Percentiles rank a stretch among this genome's conserved stretches.
Evolutionary conservation across 2,797 vertebrate species (phyloP).

Genomic region (Carcharodon carcharias): DNA sequence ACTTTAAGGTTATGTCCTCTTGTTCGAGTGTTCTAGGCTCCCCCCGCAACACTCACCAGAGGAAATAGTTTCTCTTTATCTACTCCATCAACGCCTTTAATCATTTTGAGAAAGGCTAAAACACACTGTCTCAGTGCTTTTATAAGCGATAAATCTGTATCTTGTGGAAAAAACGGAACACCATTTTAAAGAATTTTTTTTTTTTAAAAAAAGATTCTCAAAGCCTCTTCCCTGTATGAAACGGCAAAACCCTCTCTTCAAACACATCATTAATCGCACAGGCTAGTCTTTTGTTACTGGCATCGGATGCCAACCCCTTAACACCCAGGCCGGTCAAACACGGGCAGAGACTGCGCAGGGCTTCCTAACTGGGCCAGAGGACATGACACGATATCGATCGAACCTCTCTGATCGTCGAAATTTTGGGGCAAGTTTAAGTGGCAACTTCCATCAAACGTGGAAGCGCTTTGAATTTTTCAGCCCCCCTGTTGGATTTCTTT

Average conservation of each 20-base stretch:
- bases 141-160: neutral
- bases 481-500: neutral
- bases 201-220: neutral
- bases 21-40: neutral
- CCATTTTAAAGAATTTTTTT: neutral
- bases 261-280: neutral
- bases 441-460: neutral
- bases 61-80: neutral
- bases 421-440: neutral
- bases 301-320: neutral
- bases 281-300: neutral
- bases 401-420: neutral
- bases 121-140: neutral
- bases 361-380: no score
- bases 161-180: neutral
- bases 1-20: neutral
- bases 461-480: neutral
- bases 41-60: neutral
- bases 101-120: neutral
- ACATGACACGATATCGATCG: no score
- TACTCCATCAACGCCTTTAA: neutral
- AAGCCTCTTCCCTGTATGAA: neutral
- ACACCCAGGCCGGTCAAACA: neutral
- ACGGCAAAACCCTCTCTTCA: neutral
- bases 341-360: neutral